Conservation (phyloP, 2,888 invertebrate genomes). For the Cataglyphis altisquamis region DNA sequence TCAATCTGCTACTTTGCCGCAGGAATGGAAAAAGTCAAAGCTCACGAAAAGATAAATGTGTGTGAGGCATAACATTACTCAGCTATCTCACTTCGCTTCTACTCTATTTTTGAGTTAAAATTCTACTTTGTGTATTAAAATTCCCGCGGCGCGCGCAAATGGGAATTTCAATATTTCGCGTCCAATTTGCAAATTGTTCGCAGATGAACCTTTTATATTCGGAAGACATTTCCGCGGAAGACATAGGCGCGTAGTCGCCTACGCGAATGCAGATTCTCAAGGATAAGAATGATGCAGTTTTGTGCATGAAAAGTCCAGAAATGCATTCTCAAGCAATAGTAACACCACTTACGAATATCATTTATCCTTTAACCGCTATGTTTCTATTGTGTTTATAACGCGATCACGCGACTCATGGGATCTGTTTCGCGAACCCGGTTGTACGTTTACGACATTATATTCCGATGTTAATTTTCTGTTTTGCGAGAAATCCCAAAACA, state of each 20-base stretch:
- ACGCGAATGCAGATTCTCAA: slow-evolving; percentile 10
- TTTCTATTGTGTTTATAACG: not conserved
- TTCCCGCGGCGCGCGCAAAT: slow-evolving; percentile 28
- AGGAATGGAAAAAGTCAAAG: slow-evolving; percentile 28
- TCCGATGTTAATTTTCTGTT: slow-evolving; percentile 34
- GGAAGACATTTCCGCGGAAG: slow-evolving; percentile 19
- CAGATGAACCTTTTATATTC: slow-evolving; percentile 52
- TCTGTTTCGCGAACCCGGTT: not conserved
- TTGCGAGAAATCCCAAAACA: slow-evolving; percentile 5
- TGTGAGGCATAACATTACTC: slow-evolving; percentile 7
- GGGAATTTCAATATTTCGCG: slow-evolving; percentile 56
- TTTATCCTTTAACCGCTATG: not conserved
- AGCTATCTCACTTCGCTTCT: not conserved
- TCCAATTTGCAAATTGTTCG: slow-evolving; percentile 56
- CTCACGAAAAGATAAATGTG: slow-evolving; percentile 11
- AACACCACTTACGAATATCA: not conserved
- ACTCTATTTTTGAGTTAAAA: slow-evolving; percentile 55
- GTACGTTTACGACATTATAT: slow-evolving; percentile 17
- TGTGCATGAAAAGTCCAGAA: not conserved
- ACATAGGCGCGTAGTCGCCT: not conserved
- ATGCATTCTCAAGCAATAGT: not conserved
- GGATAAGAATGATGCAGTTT: slow-evolving; percentile 32
- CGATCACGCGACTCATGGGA: slow-evolving; percentile 31
- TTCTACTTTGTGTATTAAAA: slow-evolving; percentile 34
- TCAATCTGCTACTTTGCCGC: slow-evolving; percentile 23